Evolutionary conservation across 2,797 vertebrate species (phyloP), one percentile per base, ranked within the genome.

Genomic region (Epinephelus malabaricus): DNA sequence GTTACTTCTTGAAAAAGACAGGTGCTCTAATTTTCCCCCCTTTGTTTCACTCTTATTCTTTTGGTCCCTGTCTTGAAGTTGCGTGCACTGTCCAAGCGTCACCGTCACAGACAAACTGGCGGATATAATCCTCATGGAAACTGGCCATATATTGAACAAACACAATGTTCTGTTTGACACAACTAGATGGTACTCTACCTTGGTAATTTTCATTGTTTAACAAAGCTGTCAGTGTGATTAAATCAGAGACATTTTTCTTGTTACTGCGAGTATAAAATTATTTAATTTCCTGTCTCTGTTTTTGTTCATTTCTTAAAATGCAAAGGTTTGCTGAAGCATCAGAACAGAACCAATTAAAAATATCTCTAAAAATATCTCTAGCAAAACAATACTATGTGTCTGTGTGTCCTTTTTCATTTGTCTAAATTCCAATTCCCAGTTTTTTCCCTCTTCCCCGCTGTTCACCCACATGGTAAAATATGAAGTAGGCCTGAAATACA

Each of bases 371-470:
- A 34, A 34, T 34, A 34, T 34, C 34, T 34, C 34, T 8, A 8
- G 34, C 7, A 34, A 34, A 34, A 34, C 34, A 34, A 34, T 34
- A 34, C 34, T 34, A 8, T 34, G 34, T 7, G 21, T 50, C 19
- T 56, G 18, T 40, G 15, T 43, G 23, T 73, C 5, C 55, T 47
- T 34, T 61, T 61, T 60, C 47, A 60, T 50, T 74, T 50, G 13
- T 17, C 6, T 19, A 30, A 51, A 45, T 43, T 58, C 25, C 12
- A 30, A 2, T 62, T 63, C 8, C 2, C 10, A 40, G 2, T 47
- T n/a, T 54, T 8, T 21, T 63, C 1, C 45, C 6, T 34, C 5
- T 14, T 17, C 13, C 7, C 13, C 2, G 11, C 27, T 30, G 51
- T 43, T 62, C 21, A 50, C 43, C 45, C 38, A 34, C 11, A 7